phyloP scores from a whole-genome alignment of 1,140 invertebrate genomes.

The Theocolax elegans region DNA sequence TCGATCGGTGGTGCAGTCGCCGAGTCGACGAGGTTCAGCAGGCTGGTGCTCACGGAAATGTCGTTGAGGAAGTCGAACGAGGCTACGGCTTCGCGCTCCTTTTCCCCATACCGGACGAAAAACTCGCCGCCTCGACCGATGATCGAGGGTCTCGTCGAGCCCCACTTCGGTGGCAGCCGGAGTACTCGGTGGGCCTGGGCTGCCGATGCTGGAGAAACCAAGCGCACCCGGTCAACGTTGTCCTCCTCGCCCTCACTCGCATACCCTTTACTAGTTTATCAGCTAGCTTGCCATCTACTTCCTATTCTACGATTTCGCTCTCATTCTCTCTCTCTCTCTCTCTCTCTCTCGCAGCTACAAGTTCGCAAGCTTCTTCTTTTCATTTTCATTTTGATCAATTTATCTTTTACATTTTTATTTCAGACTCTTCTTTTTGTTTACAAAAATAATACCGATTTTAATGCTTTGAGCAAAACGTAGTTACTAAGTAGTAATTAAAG shows the following conservation, averaged over 20 bases:
- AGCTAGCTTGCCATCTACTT: background rate
- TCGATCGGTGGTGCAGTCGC: slow-evolving; percentile 45
- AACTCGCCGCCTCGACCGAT: slow-evolving; percentile 77
- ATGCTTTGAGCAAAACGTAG: too few species aligned
- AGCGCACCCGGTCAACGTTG: slow-evolving; percentile 56
- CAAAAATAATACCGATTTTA: too few species aligned
- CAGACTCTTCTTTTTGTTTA: too few species aligned
- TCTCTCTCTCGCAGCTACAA: background rate
- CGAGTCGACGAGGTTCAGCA: slow-evolving; percentile 55
- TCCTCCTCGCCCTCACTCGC: slow-evolving; percentile 42
- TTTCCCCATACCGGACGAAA: slow-evolving; percentile 81
- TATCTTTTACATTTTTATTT: too few species aligned
- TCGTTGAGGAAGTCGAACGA: slow-evolving; percentile 84
- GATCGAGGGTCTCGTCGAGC: slow-evolving; percentile 72
- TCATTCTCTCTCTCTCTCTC: background rate
- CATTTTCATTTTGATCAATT: too few species aligned
- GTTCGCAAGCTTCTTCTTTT: slow-evolving; percentile 8
- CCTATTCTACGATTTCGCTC: background rate
- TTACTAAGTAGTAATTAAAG: too few species aligned
- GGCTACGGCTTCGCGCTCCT: slow-evolving; percentile 80
- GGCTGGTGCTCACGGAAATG: slow-evolving; percentile 64
- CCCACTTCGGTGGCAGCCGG: slow-evolving; percentile 67
- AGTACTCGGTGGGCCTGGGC: slow-evolving; percentile 70
- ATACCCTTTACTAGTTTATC: too few species aligned
- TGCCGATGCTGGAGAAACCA: slow-evolving; percentile 70